phyloP scores from a whole-genome alignment of 2,113 vertebrate genomes.

The Delphinus delphis region DNA sequence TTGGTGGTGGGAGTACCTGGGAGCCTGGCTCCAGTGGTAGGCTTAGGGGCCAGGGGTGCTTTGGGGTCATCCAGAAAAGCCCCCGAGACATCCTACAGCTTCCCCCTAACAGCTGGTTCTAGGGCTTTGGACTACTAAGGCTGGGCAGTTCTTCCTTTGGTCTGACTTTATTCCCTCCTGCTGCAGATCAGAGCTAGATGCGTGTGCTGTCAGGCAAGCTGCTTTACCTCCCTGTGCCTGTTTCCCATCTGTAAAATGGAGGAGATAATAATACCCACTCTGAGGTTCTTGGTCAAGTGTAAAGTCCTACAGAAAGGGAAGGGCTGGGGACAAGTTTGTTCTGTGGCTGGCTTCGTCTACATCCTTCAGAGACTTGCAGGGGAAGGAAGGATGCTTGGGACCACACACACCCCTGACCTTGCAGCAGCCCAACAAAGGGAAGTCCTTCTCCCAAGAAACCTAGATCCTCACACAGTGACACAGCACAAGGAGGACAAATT shows the following conservation, averaged over 20 bases:
- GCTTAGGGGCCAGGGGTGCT: not conserved
- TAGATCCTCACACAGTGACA: accelerated
- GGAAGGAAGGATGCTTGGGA: not conserved
- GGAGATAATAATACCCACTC: not conserved
- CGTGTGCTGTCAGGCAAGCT: not conserved
- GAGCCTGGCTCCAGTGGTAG: not conserved
- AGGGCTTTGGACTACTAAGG: not conserved
- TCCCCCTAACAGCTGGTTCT: not conserved
- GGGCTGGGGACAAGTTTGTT: not conserved
- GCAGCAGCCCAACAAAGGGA: not conserved
- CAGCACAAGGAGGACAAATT: accelerated
- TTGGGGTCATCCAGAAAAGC: not conserved
- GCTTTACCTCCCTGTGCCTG: not conserved
- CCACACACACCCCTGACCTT: not conserved
- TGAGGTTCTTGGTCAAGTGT: not conserved
- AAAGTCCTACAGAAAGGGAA: not conserved
- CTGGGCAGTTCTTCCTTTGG: not conserved
- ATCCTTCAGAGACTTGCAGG: not conserved
- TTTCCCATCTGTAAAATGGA: not conserved
- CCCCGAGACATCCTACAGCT: not conserved
- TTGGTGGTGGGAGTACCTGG: not conserved
- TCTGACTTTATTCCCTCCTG: not conserved
- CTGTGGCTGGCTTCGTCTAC: accelerated
- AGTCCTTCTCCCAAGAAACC: not conserved
- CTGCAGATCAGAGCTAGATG: not conserved